A percentile compares a stretch with the other conserved stretches of the same genome.
Conservation (phyloP, 2,888 invertebrate genomes). For the Rugalucina vietnamica region DNA sequence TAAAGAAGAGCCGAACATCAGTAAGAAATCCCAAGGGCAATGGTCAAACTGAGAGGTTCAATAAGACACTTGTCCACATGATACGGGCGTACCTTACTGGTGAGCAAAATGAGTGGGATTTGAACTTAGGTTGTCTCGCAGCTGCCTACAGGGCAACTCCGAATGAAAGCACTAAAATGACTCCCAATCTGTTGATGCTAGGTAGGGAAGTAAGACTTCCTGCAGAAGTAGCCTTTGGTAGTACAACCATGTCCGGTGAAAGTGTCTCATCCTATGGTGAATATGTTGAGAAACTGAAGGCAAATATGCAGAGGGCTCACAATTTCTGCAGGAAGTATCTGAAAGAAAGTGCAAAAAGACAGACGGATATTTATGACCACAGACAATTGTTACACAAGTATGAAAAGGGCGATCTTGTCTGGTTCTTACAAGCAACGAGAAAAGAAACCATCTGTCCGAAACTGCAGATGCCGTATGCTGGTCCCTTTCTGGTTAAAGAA, state of each 20-base stretch:
- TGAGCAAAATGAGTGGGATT: slow-evolving; percentile 57
- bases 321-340: slow-evolving; percentile 21
- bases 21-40: slow-evolving; percentile 53
- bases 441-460: neutral
- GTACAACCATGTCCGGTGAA: neutral
- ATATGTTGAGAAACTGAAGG: slow-evolving; percentile 26
- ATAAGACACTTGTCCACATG: slow-evolving; percentile 44
- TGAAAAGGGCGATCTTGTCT: neutral
- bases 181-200: slow-evolving; percentile 59
- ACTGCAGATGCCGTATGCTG: neutral
- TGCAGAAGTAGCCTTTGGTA: slow-evolving; percentile 40
- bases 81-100: slow-evolving; percentile 45
- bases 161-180: slow-evolving; percentile 48
- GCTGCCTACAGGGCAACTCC: slow-evolving; percentile 48
- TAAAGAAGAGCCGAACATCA: slow-evolving; percentile 53
- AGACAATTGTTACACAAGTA: neutral
- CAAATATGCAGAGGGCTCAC: slow-evolving; percentile 35
- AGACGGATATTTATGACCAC: slow-evolving; percentile 7
- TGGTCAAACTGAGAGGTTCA: slow-evolving; percentile 51
- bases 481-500: neutral
- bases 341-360: neutral
- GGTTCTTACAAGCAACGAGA: neutral
- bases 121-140: slow-evolving; percentile 54
- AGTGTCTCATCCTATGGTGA: slow-evolving; percentile 17
- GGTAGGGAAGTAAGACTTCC: slow-evolving; percentile 56